Base-by-base conservation (phyloP, 2,113 vertebrate genomes). In the Ifrita kowaldi region DNA sequence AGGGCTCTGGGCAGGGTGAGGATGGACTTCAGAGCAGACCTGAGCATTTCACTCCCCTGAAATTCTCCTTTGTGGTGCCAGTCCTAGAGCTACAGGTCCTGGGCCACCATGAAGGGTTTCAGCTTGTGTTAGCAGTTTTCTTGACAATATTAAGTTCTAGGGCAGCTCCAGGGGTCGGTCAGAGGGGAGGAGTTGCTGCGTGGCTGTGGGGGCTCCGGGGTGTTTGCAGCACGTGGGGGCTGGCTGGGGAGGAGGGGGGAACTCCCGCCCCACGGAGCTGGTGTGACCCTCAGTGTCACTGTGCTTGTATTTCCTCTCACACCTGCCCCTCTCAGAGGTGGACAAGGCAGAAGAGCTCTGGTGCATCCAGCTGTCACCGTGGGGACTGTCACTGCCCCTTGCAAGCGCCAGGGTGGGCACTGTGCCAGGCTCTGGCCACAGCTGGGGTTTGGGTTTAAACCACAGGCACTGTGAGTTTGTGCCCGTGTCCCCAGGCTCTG, bases 231-330 rank as follows among this genome's bases (percentile, higher is more conserved):
- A 1, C 19, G 1, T 2, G 15, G 19, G 37, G 39, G 15, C 27
- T 33, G 49, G 7, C 18, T 50, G 39, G 65, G 53, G 49, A 67
- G 57, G 26, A 41, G 27, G 10, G 20, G 3, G 26, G 11, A 23
- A 0, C 28, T 87, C n/a, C 35, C 23, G 32, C 10, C 24, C 35
- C 13, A 0, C 0, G 7, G 9, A 27, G 52, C 42, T 64, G 64
- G 2, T 7, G 9, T 59, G 49, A 13, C 41, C 28, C 13, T 79
- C 1, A 0, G 39, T 30, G 63, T 73, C 35, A 21, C 49, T 6
- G 9, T 5, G 24, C 35, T 30, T 12, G 0, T 30, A 2, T 70
- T 67, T 75, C 37, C 63, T n/a, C 57, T 63, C 27, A 23, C 17
- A 33, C 2, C 44, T 37, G 49, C 32, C 7, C 9, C 50, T 4